Base-by-base conservation (phyloP, 2,113 vertebrate species). In the Pungitius pungitius region DNA sequence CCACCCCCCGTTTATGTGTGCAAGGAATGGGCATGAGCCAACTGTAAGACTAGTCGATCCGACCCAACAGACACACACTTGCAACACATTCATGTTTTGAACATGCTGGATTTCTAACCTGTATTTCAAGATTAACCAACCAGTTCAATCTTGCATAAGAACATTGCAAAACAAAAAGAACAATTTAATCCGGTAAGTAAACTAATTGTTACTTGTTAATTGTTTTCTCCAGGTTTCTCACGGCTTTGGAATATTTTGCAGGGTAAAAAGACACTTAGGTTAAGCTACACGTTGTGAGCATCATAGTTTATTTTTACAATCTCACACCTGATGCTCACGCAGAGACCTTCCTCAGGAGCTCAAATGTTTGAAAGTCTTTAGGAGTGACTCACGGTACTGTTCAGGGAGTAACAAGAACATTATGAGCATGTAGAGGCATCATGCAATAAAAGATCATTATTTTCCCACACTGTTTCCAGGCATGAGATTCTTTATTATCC, bases 121-220 rank as follows among this genome's bases (percentile, higher is more conserved):
- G 12, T 20, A 37, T 22, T 61, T 4, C 6, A 63, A 81, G 82
- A 67, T 83, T 82, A 83, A 43, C 51, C 47, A 51, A 20, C 7
- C 4, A 10, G n/a, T 20, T 7, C 33, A 59, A 70, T 62, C 35
- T 77, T 62, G 10, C 26, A 18, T 82, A 83, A 89, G 64, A 71
- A 39, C 42, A 39, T 83, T 87, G 52, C 80, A 51, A 77, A 84
- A 81, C 66, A 77, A 77, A 77, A 33, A 40, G 76, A 73, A 68
- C 45, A 24, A 11, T 68, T 58, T 61, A 77, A 78, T 66, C 63
- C 11, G 2, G 1, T 9, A n/a, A 26, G 61, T 42, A 70, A 83
- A 85, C 66, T 66, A 26, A 43, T 57, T 78, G 62, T 65, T 54
- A 70, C 76, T n/a, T n/a, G n/a, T n/a, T n/a, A n/a, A n/a, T n/a